Evolutionary conservation across 2,888 invertebrate species (phyloP), one percentile per base, ranked within the genome.

Genomic region (Drosophila nr. perissopoda): DNA sequence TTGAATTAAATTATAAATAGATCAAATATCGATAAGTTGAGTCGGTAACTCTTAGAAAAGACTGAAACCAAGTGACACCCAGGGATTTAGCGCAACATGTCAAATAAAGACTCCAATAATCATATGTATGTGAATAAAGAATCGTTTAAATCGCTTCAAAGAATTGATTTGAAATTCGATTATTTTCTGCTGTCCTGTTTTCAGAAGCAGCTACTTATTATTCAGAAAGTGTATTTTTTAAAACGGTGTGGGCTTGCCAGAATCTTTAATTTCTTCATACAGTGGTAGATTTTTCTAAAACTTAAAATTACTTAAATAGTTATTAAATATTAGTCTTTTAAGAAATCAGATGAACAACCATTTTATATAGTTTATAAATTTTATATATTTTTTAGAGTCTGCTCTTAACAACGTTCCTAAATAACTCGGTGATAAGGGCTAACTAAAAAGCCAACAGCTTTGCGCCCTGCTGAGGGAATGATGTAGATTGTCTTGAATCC

Each of bases 401-500:
- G 27, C n/a, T 45, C 60, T 13, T 11, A 36, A 25, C 42, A 33
- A 29, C 33, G 27, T 21, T 27, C 60, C 52, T 60, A 71, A 63
- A 42, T 60, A 61, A 48, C 57, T 29, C 21, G 36, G n/a, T 56
- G 60, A 58, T 58, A 29, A 53, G 53, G 42, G 67, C 78, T 72
- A 76, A 72, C 76, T 70, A 66, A 74, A 63, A 76, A 70, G 69
- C 69, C 72, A 69, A 75, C 54, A 51, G 36, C 53, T 60, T 64
- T 25, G 42, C 58, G 45, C 33, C 34, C 49, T 31, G 33, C 48
- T 45, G 63, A 48, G 13, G 51, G 38, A 61, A 45, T 54, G 52
- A 18, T 45, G 27, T 36, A 36, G 56, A 16, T 16, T 45, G 45
- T 25, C 25, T 16, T 16, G 45, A 69, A 69, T 70, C 66, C 27